Base-by-base conservation (phyloP, 2,888 invertebrate species). In the Tipula lateralis region DNA sequence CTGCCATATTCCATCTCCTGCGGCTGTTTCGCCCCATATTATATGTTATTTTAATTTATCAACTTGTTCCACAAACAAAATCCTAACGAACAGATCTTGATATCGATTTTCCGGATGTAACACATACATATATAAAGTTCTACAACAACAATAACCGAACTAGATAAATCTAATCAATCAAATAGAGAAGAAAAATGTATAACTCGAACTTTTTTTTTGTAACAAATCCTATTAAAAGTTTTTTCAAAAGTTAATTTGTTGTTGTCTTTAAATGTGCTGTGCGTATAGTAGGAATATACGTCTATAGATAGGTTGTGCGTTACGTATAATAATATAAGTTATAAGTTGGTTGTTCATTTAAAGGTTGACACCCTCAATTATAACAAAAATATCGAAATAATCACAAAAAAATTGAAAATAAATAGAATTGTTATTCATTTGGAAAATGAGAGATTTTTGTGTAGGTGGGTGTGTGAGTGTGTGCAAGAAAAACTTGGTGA, bases 151-250 rank as follows among this genome's bases (percentile, higher is more conserved):
- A 66, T 24, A n/a, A n/a, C n/a, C n/a, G n/a, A 3, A 66, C 66
- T 66, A 66, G 66, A 66, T 66, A 66, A 66, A 66, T 66, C 66
- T 66, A 66, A 66, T 66, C 66, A 66, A 66, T 66, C 66, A 66
- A 66, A 66, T 66, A 66, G 24, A 66, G 66, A 66, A 66, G 66
- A 66, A 24, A 24, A 66, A 66, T 66, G 66, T 24, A 12, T 24
- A 19, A 24, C 24, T 66, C 7, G 0, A 66, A 66, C 66, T 66
- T 66, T 66, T 66, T 66, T 66, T 66, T 66, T 7, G 24, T 19
- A 66, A 66, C 66, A 66, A 66, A 66, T 66, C 66, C 66, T 24
- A 66, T 66, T 66, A 66, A 66, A 66, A 66, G 66, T 66, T 66
- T 66, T 34, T 44, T 19, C 24, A 1, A 66, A 66, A 66, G 24